Conservation (phyloP, 2,888 invertebrate genomes). For the Sclerodermus sp. region DNA sequence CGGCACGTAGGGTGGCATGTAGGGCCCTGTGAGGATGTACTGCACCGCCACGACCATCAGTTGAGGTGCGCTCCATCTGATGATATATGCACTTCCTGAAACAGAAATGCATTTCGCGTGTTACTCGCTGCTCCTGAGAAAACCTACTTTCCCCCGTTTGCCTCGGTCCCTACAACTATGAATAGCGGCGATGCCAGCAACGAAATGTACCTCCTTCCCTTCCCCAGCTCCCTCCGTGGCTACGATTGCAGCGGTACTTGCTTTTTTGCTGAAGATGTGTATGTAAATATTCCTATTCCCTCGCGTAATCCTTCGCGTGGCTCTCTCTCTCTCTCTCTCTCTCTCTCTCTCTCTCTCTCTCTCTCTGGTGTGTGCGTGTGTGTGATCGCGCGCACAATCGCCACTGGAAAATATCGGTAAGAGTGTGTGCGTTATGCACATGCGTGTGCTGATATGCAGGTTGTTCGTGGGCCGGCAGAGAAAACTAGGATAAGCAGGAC, state of each 20-base stretch:
- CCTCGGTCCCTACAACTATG: no score
- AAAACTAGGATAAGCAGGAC: conserved; percentile 24
- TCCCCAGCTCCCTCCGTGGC: no score
- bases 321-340: no score
- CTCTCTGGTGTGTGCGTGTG: no score
- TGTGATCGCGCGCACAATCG: background rate
- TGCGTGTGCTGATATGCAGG: background rate
- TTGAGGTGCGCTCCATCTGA: conserved; percentile 55
- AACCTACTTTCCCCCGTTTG: no score
- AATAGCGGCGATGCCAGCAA: no score
- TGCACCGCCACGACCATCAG: conserved; percentile 55
- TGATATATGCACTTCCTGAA: conserved; percentile 53
- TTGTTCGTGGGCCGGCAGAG: background rate
- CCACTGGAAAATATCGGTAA: background rate
- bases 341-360: no score
- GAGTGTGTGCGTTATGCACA: background rate
- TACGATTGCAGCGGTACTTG: no score
- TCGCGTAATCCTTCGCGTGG: background rate
- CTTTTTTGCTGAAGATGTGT: background rate
- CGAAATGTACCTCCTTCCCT: no score
- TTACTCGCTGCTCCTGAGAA: conserved; percentile 20
- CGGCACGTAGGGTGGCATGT: conserved; percentile 53
- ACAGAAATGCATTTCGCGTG: conserved; percentile 37
- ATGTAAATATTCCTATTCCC: background rate
- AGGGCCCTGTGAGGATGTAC: conserved; percentile 54